Conservation (phyloP, 2,888 invertebrate genomes). For the Sarcophaga carnaria region DNA sequence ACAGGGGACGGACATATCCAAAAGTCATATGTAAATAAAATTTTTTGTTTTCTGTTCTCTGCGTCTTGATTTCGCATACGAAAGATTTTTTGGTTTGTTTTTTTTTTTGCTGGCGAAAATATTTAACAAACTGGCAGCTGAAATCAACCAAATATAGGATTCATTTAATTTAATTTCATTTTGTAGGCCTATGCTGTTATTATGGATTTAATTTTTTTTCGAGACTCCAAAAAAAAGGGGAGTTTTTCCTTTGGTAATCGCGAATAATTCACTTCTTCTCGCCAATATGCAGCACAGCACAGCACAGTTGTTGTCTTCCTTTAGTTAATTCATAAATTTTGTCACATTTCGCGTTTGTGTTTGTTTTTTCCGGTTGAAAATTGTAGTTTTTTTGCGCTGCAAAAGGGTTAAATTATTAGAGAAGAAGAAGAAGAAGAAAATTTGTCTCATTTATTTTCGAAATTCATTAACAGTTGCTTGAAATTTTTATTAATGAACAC, state of each 20-base stretch:
- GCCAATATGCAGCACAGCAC: not conserved
- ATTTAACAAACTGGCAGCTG: constrained; percentile 66
- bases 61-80: too few species aligned
- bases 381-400: not conserved
- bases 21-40: constrained; percentile 54
- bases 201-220: too few species aligned
- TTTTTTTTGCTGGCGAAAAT: constrained; percentile 56
- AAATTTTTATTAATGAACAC: constrained; percentile 62
- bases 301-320: constrained; percentile 64
- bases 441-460: constrained; percentile 69
- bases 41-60: not conserved
- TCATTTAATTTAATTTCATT: constrained; percentile 59
- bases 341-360: constrained; percentile 57
- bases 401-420: constrained; percentile 62
- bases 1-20: constrained; percentile 36
- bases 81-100: constrained; percentile 15
- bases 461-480: constrained; percentile 67
- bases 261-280: too few species aligned
- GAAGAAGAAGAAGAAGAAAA: constrained; percentile 37
- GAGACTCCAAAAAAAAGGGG: constrained; percentile 42
- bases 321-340: constrained; percentile 69
- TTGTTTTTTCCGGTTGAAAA: constrained; percentile 14
- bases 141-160: constrained; percentile 67
- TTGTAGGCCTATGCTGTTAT: not conserved
- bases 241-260: constrained; percentile 56